phyloP scores from a whole-genome alignment of 2,797 vertebrate species.

The Amazona finschi region DNA sequence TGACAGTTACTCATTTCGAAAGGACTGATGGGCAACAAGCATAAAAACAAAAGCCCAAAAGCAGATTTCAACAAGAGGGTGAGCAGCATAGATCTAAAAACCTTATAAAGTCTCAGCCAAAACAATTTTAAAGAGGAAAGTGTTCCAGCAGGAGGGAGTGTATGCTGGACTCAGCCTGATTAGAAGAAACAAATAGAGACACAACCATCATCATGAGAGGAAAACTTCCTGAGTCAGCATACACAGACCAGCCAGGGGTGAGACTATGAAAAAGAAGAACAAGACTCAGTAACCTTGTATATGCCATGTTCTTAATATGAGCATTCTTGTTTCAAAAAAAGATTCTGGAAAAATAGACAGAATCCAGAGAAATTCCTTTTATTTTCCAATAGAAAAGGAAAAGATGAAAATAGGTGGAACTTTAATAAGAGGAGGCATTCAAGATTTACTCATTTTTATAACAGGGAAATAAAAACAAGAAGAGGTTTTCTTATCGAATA shows the following conservation, averaged over 20 bases:
- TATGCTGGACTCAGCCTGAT: conserved; percentile 37
- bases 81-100: conserved; percentile 64
- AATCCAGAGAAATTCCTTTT: not conserved
- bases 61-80: conserved; percentile 64
- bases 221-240: conserved; percentile 2
- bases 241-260: not conserved
- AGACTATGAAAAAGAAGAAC: not conserved
- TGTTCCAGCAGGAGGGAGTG: not conserved
- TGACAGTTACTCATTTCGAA: conserved; percentile 67
- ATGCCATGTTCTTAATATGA: not conserved
- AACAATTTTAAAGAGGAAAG: conserved; percentile 51
- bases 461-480: not conserved
- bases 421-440: not conserved
- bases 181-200: conserved; percentile 64
- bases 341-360: not conserved
- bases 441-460: not conserved
- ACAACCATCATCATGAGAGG: conserved; percentile 12
- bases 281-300: not conserved
- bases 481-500: not conserved
- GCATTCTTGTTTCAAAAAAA: not conserved
- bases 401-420: not conserved
- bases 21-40: conserved; percentile 68
- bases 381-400: not conserved
- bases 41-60: conserved; percentile 73
- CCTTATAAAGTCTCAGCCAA: conserved; percentile 60